Base-by-base conservation (phyloP, 2,113 vertebrate genomes). In the Chascanopsetta lugubris region DNA sequence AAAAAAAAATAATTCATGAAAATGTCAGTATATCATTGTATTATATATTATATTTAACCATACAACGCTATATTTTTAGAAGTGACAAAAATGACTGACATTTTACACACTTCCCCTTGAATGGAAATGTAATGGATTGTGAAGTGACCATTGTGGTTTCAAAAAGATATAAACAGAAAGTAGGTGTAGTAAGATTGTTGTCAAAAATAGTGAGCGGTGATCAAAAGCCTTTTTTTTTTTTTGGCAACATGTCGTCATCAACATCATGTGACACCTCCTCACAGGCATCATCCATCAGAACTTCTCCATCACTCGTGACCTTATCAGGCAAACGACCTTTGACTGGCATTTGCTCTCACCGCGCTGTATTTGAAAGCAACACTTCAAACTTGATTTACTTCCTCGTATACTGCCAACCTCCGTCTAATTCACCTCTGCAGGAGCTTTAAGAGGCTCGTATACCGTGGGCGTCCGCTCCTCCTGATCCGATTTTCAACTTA, bases 381-480 rank as follows among this genome's bases (percentile, higher is more conserved):
- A 71, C 58, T 65, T 62, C 79, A 85, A 67, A 75, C 70, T 69
- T 72, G 66, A 83, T 85, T 83, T 80, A 67, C 62, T 56, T 69
- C 59, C 61, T 32, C 59, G 51, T 25, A 29, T 21, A 56, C 47
- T 57, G 77, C 77, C 84, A 78, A 66, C 69, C 58, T 81, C 11
- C 53, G 71, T 58, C 53, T 79, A 83, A 79, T 79, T 86, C 74
- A 75, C 75, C 71, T 67, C 68, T 75, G 68, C 61, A 73, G 69
- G 61, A 43, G 68, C 84, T 75, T 76, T 70, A 61, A 78, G 70
- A 8, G 51, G 67, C 18, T 75, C 80, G 81, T 64, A 56, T 79
- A 70, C 77, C 60, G 74, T 67, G 67, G 71, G 71, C 79, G 75
- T 81, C 77, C 80, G 70, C 75, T 65, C 72, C 56, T 83, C 68